These are phyloP conservation scores for Rotaria macrura DNA, from an alignment of 2,888 invertebrate species.

Conservation along the genomic window DNA sequence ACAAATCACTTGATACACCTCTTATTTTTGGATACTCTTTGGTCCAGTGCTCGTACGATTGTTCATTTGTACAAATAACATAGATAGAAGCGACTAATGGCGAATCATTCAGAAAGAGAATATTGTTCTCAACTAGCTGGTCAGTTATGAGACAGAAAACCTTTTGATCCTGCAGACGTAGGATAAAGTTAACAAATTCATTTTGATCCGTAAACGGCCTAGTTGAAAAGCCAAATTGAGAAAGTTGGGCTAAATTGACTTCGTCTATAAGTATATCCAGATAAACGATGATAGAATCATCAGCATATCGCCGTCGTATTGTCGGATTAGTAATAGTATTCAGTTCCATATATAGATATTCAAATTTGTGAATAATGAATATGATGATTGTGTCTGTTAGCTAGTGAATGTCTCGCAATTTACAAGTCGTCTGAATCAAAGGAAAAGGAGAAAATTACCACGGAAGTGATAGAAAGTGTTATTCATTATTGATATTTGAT, in stretches of 20 bases:
- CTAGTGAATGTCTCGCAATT: no score
- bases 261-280: not conserved
- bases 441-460: no score
- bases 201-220: not conserved
- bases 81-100: not conserved
- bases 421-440: no score
- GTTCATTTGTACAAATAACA: not conserved
- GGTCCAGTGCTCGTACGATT: not conserved
- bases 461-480: no score
- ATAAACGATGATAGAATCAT: not conserved
- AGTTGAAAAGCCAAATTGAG: not conserved
- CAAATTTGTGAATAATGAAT: no score
- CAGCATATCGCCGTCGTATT: not conserved
- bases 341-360: not conserved
- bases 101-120: not conserved
- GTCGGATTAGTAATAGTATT: not conserved
- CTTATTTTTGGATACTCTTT: not conserved
- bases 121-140: not conserved
- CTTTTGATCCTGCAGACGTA: not conserved
- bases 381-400: no score
- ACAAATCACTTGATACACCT: not conserved
- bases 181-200: not conserved
- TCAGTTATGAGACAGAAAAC: not conserved
- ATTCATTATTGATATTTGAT: no score
- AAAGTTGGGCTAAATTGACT: not conserved